These are phyloP conservation scores for Elysia crispata DNA, from an alignment of 2,888 invertebrate species.

Conservation along the genomic window DNA sequence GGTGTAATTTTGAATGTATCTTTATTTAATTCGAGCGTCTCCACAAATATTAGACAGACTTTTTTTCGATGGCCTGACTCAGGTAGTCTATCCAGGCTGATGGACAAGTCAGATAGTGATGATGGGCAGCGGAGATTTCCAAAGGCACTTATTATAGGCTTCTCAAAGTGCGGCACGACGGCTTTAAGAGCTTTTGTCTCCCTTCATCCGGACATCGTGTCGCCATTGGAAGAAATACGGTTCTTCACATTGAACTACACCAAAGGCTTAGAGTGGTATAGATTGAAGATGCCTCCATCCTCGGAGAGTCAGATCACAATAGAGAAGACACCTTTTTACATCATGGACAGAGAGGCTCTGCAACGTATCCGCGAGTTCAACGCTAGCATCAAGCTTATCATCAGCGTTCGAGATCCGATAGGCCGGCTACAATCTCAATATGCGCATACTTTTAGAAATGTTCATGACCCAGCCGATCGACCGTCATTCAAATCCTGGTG, in stretches of 20 bases:
- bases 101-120: too few species aligned
- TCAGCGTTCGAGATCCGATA: slow-evolving; percentile 98
- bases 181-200: slow-evolving; percentile 77
- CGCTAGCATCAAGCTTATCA: slow-evolving; percentile 89
- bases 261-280: slow-evolving; percentile 95
- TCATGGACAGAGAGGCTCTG: slow-evolving; percentile 96
- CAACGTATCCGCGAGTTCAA: slow-evolving; percentile 96
- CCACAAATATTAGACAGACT: too few species aligned
- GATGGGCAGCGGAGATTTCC: slow-evolving; percentile 69
- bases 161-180: slow-evolving; percentile 78
- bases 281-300: slow-evolving; percentile 91
- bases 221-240: slow-evolving; percentile 96
- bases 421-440: slow-evolving; percentile 97
- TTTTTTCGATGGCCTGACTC: too few species aligned
- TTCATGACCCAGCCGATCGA: too few species aligned
- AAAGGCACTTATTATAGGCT: slow-evolving; percentile 78
- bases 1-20: too few species aligned
- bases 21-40: too few species aligned
- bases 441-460: slow-evolving; percentile 82
- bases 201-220: slow-evolving; percentile 85
- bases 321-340: slow-evolving; percentile 98
- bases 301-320: slow-evolving; percentile 94
- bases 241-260: slow-evolving; percentile 97
- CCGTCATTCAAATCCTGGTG: too few species aligned
- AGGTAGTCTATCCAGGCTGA: too few species aligned